Percentiles rank a stretch among this genome's conserved stretches.
These are phyloP conservation scores for Craseonycteris thonglongyai DNA, from an alignment of 2,113 vertebrate genomes.

Conservation along the genomic window DNA sequence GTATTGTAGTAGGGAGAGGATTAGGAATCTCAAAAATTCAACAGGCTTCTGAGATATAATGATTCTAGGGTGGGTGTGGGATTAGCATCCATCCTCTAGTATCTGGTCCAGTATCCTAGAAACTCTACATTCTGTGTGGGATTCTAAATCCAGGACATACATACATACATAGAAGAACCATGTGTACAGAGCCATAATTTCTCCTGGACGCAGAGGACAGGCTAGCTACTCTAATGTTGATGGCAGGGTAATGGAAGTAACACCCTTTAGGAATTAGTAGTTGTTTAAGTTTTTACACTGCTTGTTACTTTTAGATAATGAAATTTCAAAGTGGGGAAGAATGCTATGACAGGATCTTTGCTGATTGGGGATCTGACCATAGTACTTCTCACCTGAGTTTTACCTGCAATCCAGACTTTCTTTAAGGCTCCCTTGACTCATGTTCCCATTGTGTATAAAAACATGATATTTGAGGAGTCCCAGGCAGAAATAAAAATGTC, in stretches of 20 bases:
- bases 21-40: background rate
- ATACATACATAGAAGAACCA: background rate
- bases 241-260: background rate
- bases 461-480: background rate
- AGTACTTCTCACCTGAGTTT: background rate
- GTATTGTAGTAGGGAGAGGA: background rate
- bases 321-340: background rate
- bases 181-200: background rate
- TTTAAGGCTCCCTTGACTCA: background rate
- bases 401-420: background rate
- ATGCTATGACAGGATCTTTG: background rate
- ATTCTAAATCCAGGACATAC: background rate
- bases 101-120: background rate
- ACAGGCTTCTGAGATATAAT: background rate
- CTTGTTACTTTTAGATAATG: background rate
- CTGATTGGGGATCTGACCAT: background rate
- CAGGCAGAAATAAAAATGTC: background rate
- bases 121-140: background rate
- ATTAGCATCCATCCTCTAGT: background rate
- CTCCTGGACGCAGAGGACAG: background rate
- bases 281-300: background rate
- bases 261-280: background rate
- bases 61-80: background rate
- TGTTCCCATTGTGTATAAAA: background rate
- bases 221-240: background rate